phyloP scores from a whole-genome alignment of 1,140 invertebrate species.

The Drosophila simulans region DNA sequence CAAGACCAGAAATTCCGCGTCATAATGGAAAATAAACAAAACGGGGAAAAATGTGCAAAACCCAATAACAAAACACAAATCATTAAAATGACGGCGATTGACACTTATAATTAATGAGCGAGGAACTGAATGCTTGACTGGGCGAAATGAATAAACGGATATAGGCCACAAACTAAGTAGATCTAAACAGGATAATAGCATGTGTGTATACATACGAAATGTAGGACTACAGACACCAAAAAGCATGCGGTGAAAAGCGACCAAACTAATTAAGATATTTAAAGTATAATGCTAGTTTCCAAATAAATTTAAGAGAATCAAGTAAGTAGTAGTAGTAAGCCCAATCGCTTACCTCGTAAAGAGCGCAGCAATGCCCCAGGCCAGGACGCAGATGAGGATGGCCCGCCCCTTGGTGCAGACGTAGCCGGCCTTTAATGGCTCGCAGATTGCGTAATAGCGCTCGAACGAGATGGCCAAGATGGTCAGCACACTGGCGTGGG shows the following conservation, averaged over 20 bases:
- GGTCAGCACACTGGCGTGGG: conserved; percentile 96
- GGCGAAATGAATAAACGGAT: conserved; percentile 61
- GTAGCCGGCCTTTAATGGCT: conserved; percentile 95
- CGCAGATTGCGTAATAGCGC: conserved; percentile 97
- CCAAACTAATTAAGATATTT: conserved; percentile 12
- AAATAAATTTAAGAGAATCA: conserved; percentile 47
- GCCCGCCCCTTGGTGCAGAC: conserved; percentile 95
- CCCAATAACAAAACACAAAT: conserved; percentile 71
- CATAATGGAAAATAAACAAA: conserved; percentile 19
- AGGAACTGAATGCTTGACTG: conserved; percentile 57
- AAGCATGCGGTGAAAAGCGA: conserved; percentile 42
- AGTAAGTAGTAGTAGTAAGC: too few relatives aligned
- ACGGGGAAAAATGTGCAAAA: conserved; percentile 34
- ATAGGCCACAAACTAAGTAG: conserved; percentile 51
- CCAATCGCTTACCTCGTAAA: conserved; percentile 90
- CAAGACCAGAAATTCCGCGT: conserved; percentile 38
- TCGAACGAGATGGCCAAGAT: conserved; percentile 97
- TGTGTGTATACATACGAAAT: conserved; percentile 4
- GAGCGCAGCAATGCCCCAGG: conserved; percentile 93
- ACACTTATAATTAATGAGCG: conserved; percentile 81
- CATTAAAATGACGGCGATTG: conserved; percentile 77
- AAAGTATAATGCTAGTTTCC: conserved; percentile 40
- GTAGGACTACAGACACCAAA: conserved; percentile 36
- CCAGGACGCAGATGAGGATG: conserved; percentile 91
- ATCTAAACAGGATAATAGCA: conserved; percentile 14